A percentile compares a stretch with the other conserved stretches of the same genome.
These are phyloP conservation scores for Brachyptera risi DNA, from an alignment of 2,888 invertebrate genomes.

Conservation along the genomic window DNA sequence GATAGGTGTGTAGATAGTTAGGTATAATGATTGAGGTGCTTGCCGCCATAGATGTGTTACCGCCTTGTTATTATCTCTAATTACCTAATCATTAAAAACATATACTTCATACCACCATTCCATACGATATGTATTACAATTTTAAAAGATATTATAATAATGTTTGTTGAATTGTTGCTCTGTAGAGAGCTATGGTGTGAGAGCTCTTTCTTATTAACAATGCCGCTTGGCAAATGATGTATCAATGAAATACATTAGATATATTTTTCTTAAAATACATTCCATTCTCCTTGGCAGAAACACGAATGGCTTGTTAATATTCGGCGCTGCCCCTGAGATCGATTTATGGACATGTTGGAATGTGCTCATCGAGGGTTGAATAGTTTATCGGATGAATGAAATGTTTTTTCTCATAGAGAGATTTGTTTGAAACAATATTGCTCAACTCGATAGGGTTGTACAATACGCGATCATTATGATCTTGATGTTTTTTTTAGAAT, in stretches of 20 bases:
- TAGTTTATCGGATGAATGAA: no score
- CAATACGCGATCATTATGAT: no score
- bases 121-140: constrained; percentile 17
- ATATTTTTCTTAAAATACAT: background rate
- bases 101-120: constrained; percentile 19
- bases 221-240: background rate
- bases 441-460: no score
- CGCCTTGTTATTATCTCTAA: constrained; percentile 32
- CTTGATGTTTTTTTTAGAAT: no score
- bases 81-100: constrained; percentile 32
- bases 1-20: constrained; percentile 26
- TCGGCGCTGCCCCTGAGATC: no score
- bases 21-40: constrained; percentile 24
- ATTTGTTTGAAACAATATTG: no score
- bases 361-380: no score
- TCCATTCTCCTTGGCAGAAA: no score
- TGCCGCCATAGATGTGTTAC: constrained; percentile 12
- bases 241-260: background rate
- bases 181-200: no score
- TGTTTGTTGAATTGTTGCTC: background rate
- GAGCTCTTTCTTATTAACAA: constrained; percentile 22
- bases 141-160: constrained; percentile 20
- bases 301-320: no score
- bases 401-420: no score
- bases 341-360: no score